These are phyloP conservation scores for Synchiropus splendidus DNA, from an alignment of 2,113 vertebrate genomes.

Conservation along the genomic window DNA sequence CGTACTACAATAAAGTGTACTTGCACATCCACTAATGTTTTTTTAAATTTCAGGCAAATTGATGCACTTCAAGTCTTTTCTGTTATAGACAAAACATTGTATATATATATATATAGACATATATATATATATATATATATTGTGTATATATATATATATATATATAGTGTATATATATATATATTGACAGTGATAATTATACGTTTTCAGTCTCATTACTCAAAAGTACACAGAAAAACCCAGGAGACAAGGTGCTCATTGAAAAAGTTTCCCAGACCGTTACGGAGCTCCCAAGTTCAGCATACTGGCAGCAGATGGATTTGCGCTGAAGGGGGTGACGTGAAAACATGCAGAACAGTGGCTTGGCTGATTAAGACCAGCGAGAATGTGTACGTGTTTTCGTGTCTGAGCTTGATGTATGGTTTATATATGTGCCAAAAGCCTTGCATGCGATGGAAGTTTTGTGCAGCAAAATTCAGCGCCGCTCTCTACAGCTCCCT, in stretches of 20 bases:
- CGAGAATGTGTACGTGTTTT: constrained; percentile 15
- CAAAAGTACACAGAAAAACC: constrained; percentile 19
- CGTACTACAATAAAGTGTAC: too few species aligned
- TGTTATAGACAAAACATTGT: too few species aligned
- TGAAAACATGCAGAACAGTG: constrained; percentile 26
- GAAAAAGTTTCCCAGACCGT: constrained; percentile 41
- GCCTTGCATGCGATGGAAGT: constrained; percentile 23
- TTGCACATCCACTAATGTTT: too few species aligned
- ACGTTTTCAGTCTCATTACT: too few species aligned
- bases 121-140: too few species aligned
- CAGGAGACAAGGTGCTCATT: constrained; percentile 21
- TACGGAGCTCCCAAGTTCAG: constrained; percentile 26
- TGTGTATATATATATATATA: too few species aligned
- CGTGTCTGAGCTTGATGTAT: constrained; percentile 9
- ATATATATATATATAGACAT: too few species aligned
- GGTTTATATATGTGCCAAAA: constrained; percentile 12
- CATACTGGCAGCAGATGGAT: constrained; percentile 24
- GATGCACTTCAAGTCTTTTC: too few species aligned
- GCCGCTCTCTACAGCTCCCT: constrained; percentile 17
- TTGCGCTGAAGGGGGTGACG: constrained; percentile 11
- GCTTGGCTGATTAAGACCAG: constrained; percentile 27
- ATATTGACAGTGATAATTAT: too few species aligned
- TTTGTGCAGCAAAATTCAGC: constrained; percentile 9
- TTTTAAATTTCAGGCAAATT: too few species aligned
- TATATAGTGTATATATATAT: too few species aligned